Evolutionary conservation across 2,888 invertebrate genomes (phyloP).

Genomic region (Macroteleia sp.): DNA sequence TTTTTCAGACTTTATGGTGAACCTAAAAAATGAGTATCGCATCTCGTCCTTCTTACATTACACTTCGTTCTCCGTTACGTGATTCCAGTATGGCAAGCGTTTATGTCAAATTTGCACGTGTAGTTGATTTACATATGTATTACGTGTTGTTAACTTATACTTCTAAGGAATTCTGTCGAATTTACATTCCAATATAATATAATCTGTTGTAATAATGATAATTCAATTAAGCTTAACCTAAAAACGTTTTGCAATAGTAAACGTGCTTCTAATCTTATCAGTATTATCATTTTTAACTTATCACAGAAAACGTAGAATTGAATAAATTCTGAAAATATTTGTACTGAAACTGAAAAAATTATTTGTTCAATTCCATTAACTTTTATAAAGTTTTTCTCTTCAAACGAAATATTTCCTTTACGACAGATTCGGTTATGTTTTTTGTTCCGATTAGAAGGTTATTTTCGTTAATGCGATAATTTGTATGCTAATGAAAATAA

Average conservation of each 20-base stretch:
- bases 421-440: slow-evolving; percentile 13
- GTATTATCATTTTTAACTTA: slow-evolving; percentile 4
- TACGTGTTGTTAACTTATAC: slow-evolving; percentile 22
- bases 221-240: slow-evolving; percentile 32
- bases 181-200: slow-evolving; percentile 39
- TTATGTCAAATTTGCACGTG: slow-evolving; percentile 60
- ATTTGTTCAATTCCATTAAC: no score
- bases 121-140: slow-evolving; percentile 51
- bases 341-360: no score
- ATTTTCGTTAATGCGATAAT: slow-evolving; percentile 52
- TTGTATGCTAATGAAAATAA: slow-evolving; percentile 54
- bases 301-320: no score
- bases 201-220: slow-evolving; percentile 43
- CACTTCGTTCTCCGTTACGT: no score
- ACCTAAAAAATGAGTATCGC: slow-evolving; percentile 14
- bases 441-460: slow-evolving; percentile 14
- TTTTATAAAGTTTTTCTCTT: no score
- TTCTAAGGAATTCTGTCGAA: slow-evolving; percentile 18
- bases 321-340: no score
- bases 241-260: neutral
- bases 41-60: slow-evolving; percentile 3
- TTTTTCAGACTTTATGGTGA: slow-evolving; percentile 30
- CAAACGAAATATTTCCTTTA: no score
- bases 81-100: slow-evolving; percentile 32
- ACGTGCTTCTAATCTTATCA: slow-evolving; percentile 25